Conservation (phyloP, 2,797 vertebrate species). For the Heterohyrax brucei region DNA sequence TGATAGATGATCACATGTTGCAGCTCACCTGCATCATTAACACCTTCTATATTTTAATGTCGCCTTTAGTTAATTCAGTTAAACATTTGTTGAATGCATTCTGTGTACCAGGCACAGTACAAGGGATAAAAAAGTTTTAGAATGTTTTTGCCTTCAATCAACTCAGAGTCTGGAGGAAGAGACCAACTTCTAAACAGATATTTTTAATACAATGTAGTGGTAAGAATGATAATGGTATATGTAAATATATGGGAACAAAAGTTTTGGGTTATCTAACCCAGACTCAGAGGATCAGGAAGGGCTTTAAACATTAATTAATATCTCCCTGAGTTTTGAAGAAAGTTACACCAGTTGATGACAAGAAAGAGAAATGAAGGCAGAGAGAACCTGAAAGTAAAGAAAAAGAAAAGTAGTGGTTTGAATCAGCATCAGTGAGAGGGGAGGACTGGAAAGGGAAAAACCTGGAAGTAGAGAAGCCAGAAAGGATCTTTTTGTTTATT, state of each 20-base stretch:
- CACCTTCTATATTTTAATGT: not conserved
- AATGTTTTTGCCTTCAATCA: not conserved
- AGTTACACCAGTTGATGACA: not conserved
- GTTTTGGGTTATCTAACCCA: not conserved
- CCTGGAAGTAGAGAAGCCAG: not conserved
- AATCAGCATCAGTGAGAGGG: not conserved
- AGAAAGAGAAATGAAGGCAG: not conserved
- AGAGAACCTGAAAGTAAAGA: not conserved
- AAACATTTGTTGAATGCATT: slow-evolving; percentile 14
- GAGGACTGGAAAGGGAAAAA: not conserved
- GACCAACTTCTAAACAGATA: slow-evolving; percentile 30
- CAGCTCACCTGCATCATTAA: not conserved
- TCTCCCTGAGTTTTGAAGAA: not conserved
- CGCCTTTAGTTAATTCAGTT: slow-evolving; percentile 13
- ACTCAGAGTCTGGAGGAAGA: not conserved
- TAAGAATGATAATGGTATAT: not conserved
- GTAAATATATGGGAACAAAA: slow-evolving; percentile 25
- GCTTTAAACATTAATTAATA: not conserved
- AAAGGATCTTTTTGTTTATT: not conserved
- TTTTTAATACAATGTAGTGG: not conserved
- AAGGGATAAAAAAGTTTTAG: slow-evolving; percentile 30
- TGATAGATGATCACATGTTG: not conserved
- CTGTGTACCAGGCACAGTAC: slow-evolving; percentile 15
- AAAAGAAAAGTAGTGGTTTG: not conserved
- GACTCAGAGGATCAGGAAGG: not conserved